These are phyloP conservation scores for Danaus chrysippus DNA, from an alignment of 2,888 invertebrate species.

Conservation along the genomic window DNA sequence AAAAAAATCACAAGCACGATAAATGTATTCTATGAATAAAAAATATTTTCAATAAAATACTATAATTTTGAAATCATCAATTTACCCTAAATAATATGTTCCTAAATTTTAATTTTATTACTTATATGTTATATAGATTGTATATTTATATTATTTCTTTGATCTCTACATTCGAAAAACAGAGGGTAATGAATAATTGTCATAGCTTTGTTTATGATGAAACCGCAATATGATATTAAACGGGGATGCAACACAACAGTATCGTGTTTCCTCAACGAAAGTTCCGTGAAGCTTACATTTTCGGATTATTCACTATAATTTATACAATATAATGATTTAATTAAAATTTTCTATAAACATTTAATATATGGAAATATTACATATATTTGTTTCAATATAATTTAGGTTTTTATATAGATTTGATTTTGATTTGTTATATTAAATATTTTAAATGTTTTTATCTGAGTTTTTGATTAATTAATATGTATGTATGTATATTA, in stretches of 20 bases:
- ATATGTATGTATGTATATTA: background rate
- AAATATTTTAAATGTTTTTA: background rate
- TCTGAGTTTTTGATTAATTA: background rate
- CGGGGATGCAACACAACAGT: conserved; percentile 26
- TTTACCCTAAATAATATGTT: background rate
- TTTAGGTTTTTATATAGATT: too few species aligned
- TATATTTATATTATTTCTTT: too few species aligned
- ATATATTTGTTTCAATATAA: too few species aligned
- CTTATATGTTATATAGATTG: too few species aligned
- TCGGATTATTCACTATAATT: background rate
- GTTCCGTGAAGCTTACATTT: conserved; percentile 15
- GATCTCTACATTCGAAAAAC: background rate
- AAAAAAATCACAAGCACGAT: too few species aligned
- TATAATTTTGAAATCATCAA: background rate
- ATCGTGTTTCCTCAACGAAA: conserved; percentile 22
- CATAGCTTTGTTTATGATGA: background rate
- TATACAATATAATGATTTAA: background rate
- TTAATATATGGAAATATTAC: background rate
- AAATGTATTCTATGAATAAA: too few species aligned
- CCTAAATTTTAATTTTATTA: too few species aligned
- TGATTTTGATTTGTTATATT: too few species aligned
- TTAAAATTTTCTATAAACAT: background rate
- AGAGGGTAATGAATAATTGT: background rate
- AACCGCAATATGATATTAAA: conserved; percentile 10
- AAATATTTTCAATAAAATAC: too few species aligned